Percentiles rank a stretch among this genome's conserved stretches.
phyloP scores from a whole-genome alignment of 2,888 invertebrate species.

The Dorcus parallelipipedus region DNA sequence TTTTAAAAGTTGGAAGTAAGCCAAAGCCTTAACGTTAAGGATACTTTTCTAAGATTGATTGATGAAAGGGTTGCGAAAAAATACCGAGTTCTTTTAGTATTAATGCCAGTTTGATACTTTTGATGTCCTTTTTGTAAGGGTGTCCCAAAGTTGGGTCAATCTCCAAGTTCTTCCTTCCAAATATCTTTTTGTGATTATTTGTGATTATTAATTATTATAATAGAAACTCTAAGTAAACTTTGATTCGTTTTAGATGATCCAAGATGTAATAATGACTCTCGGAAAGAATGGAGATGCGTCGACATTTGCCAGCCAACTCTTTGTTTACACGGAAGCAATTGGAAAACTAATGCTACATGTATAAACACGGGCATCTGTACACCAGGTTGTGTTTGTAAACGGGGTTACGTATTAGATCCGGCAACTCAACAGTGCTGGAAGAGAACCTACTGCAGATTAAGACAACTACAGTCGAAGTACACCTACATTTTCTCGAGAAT shows the following conservation, averaged over 20 bases:
- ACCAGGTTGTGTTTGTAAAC: constrained; percentile 10
- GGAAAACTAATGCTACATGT: constrained; percentile 9
- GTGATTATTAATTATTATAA: not conserved
- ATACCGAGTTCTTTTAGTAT: no score
- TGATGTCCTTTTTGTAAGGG: no score
- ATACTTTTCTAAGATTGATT: no score
- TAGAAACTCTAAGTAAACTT: not conserved
- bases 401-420: constrained; percentile 12
- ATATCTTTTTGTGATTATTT: no score
- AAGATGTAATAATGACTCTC: not conserved
- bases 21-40: no score
- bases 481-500: constrained; percentile 6
- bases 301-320: constrained; percentile 7
- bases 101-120: no score
- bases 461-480: not conserved
- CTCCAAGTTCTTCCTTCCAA: no score
- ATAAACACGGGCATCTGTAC: not conserved
- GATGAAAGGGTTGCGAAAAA: no score
- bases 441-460: constrained; percentile 6
- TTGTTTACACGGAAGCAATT: constrained; percentile 10
- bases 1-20: no score
- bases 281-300: constrained; percentile 6
- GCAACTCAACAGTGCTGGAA: constrained; percentile 14
- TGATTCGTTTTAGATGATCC: not conserved
- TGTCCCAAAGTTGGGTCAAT: no score